Base-by-base conservation (phyloP, 2,113 vertebrate genomes). In the Thalassarche chlororhynchos region DNA sequence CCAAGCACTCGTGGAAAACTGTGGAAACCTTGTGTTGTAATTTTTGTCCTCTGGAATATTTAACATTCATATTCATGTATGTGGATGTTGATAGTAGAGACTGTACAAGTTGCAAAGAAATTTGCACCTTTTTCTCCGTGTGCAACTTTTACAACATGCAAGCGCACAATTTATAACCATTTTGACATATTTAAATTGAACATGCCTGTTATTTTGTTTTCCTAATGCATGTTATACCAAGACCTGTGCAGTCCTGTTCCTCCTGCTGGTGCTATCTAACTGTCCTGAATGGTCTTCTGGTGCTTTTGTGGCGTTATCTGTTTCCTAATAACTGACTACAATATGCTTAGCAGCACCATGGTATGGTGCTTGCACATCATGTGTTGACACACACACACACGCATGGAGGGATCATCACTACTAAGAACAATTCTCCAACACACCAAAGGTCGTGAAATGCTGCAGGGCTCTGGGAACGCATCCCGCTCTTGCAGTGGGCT, bases 391-490 rank as follows among this genome's bases (percentile, higher is more conserved):
- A 42, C 54, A 55, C n/a, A 20, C 36, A 17, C n/a, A 34, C 38
- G 38, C 9, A 3, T 2, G 4, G 14, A 84, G 34, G 40, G 57
- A 31, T 23, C 44, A 14, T 23, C 62, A 3, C 32, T 15, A 10
- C 55, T 5, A 54, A 21, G 49, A 49, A 60, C 19, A 52, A 10
- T 12, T 70, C 70, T 72, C 46, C 81, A 72, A 8, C 55, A 8
- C 1, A 0, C 31, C 47, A 88, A 85, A 92, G 92, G 82, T 25
- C 44, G 46, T 8, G 52, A 31, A 64, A 24, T 1, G 49, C 82
- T 34, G 21, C 75, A 26, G 49, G 85, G 92, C 54, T 21, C 65
- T 32, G 32, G 36, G 40, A 40, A 19, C 0, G 0, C 0, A 1
- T 85, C 36, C 47, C 10, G 25, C 10, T 49, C 58, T 78, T 78